A percentile compares a stretch with the other conserved stretches of the same genome.
Evolutionary conservation across 2,113 vertebrate species (phyloP).

Genomic region (Narcine bancroftii): DNA sequence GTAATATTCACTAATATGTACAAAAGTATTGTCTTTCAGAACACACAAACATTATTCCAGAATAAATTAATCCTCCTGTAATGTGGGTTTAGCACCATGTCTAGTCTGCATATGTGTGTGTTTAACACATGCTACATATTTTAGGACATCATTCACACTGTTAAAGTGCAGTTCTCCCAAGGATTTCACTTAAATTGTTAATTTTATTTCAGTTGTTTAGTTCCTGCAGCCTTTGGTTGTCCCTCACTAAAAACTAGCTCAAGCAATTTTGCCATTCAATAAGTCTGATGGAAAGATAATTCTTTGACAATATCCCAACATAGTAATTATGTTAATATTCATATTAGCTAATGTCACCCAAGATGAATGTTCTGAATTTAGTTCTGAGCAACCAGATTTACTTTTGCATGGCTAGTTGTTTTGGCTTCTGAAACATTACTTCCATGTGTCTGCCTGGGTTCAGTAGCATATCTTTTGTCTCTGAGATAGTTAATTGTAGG

Average conservation of each 20-base stretch:
- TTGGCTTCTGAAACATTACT: background rate
- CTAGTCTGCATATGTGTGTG: background rate
- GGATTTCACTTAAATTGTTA: background rate
- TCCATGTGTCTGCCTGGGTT: background rate
- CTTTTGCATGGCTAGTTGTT: background rate
- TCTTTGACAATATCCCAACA: too few relatives aligned
- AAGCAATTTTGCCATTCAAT: background rate
- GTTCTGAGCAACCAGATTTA: background rate
- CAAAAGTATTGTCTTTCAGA: background rate
- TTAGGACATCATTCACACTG: background rate
- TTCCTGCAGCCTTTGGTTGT: background rate
- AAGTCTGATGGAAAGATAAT: too few relatives aligned
- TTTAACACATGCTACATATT: background rate
- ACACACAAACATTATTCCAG: background rate
- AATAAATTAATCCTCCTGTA: background rate
- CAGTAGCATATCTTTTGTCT: background rate
- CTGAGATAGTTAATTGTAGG: background rate
- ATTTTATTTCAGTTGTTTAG: too few relatives aligned
- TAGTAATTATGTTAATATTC: background rate
- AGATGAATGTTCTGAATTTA: background rate
- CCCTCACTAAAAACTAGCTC: background rate
- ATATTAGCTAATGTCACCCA: background rate
- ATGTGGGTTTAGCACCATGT: background rate
- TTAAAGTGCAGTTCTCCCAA: constrained; percentile 2
- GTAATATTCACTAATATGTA: background rate